Conservation (phyloP, 2,797 vertebrate species). For the Malurus splendens region DNA sequence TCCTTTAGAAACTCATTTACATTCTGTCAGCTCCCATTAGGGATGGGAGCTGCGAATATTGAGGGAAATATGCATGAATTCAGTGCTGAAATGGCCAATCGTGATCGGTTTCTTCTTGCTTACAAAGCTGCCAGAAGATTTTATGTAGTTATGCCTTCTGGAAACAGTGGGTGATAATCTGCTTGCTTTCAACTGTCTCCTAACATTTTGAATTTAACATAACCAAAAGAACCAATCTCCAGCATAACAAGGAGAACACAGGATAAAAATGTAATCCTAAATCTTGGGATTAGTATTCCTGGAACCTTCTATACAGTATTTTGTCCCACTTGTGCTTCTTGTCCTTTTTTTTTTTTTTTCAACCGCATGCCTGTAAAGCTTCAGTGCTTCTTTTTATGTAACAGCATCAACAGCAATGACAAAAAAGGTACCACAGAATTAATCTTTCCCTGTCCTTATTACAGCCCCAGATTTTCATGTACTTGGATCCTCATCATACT, state of each 20-base stretch:
- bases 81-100: constrained; percentile 66
- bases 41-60: constrained; percentile 67
- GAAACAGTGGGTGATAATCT: constrained; percentile 70
- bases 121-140: constrained; percentile 66
- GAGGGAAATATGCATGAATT: constrained; percentile 73
- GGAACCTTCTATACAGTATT: background rate
- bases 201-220: constrained; percentile 37
- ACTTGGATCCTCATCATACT: background rate
- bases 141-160: constrained; percentile 46
- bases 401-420: background rate
- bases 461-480: background rate
- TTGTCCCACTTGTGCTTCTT: background rate
- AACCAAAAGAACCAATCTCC: background rate
- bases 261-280: background rate
- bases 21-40: constrained; percentile 96
- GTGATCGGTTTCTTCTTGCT: constrained; percentile 70
- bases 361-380: background rate
- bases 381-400: background rate
- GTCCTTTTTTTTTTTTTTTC: background rate
- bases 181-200: constrained; percentile 61
- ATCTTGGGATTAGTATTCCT: background rate
- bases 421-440: background rate
- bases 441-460: background rate
- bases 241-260: background rate
- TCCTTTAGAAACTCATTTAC: constrained; percentile 97